Percentiles rank a stretch among this genome's conserved stretches.
Conservation (phyloP, 2,888 invertebrate genomes). For the Camptogramma bilineatum region DNA sequence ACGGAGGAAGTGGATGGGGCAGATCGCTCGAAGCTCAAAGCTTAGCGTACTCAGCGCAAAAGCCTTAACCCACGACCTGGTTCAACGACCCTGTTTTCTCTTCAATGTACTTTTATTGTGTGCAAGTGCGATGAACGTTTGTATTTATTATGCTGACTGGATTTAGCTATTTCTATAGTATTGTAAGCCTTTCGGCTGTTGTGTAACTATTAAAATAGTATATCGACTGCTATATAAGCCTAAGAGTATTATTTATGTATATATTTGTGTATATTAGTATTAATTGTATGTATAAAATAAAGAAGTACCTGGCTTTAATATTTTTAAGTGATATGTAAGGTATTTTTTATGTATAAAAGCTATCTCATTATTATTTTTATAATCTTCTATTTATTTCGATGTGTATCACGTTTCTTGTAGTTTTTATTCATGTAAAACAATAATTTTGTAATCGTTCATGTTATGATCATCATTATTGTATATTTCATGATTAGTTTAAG, state of each 20-base stretch:
- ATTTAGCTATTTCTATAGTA: slow-evolving; percentile 52
- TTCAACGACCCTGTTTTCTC: slow-evolving; percentile 75
- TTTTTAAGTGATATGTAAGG: slow-evolving; percentile 67
- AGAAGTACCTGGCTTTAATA: slow-evolving; percentile 77
- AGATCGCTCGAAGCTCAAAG: slow-evolving; percentile 91
- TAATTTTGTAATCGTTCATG: slow-evolving; percentile 33
- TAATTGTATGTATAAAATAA: slow-evolving; percentile 54
- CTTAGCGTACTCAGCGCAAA: slow-evolving; percentile 92
- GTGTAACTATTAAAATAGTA: slow-evolving; percentile 44
- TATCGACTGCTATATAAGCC: slow-evolving; percentile 41
- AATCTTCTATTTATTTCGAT: slow-evolving; percentile 11
- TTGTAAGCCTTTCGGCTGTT: slow-evolving; percentile 52
- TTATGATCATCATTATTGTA: slow-evolving; percentile 40
- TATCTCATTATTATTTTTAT: slow-evolving; percentile 43
- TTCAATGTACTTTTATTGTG: slow-evolving; percentile 62
- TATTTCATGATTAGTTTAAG: slow-evolving; percentile 35
- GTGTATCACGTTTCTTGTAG: slow-evolving; percentile 25
- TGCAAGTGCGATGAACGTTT: slow-evolving; percentile 65
- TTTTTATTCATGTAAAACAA: slow-evolving; percentile 22
- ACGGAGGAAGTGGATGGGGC: slow-evolving; percentile 89
- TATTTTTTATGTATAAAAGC: slow-evolving; percentile 47
- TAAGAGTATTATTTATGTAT: slow-evolving; percentile 52
- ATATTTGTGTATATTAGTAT: slow-evolving; percentile 52
- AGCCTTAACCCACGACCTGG: slow-evolving; percentile 80
- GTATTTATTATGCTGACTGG: slow-evolving; percentile 67